Conservation (phyloP, 1,140 invertebrate species). For the Apis mellifera region DNA sequence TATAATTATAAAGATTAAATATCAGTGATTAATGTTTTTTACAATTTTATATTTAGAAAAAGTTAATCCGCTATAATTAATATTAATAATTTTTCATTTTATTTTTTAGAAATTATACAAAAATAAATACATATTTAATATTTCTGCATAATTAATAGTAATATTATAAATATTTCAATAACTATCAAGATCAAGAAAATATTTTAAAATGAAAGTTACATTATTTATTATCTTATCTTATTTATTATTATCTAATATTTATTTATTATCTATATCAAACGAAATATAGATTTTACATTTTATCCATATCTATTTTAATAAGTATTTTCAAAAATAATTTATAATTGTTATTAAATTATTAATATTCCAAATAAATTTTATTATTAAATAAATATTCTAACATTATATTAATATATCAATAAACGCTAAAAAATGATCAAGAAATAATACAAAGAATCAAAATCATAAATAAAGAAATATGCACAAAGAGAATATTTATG, state of each 20-base stretch:
- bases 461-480: neutral
- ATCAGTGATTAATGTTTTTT: neutral
- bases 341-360: neutral
- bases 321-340: neutral
- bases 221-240: too few relatives aligned
- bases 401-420: neutral
- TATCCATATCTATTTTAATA: neutral
- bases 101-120: neutral
- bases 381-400: neutral
- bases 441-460: neutral
- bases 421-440: neutral
- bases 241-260: too few relatives aligned
- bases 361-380: neutral
- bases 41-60: neutral
- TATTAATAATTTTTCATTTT: neutral
- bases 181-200: neutral
- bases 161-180: neutral
- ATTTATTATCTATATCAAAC: too few relatives aligned
- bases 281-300: too few relatives aligned
- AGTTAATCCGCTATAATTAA: too few relatives aligned
- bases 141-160: neutral
- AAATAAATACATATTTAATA: neutral
- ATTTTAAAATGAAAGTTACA: neutral
- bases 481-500: slow-evolving; percentile 7
- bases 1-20: neutral